Evolutionary conservation across 2,888 invertebrate species (phyloP).

Genomic region (Parnassius glacialis): DNA sequence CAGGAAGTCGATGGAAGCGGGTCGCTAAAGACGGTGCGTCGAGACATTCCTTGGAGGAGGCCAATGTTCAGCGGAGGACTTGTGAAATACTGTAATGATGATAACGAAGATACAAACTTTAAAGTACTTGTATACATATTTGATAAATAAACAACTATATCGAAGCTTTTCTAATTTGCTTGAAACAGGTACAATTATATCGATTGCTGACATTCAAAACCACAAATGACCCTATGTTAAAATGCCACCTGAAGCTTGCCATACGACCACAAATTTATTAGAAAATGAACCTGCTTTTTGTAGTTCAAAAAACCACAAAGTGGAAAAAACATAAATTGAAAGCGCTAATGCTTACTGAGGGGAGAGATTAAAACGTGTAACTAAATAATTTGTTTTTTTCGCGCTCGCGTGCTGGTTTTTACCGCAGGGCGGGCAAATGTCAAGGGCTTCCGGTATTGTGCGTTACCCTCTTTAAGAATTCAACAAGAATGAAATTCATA

Average conservation of each 20-base stretch:
- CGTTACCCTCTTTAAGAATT: constrained; percentile 51
- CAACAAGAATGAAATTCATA: constrained; percentile 31
- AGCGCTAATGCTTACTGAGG: constrained; percentile 35
- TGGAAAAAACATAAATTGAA: constrained; percentile 37
- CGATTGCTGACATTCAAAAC: constrained; percentile 4
- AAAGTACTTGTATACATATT: too few species aligned
- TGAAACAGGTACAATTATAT: too few species aligned
- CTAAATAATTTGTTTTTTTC: constrained; percentile 68
- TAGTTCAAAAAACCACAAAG: constrained; percentile 17
- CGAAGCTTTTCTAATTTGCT: too few species aligned
- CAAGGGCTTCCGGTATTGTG: constrained; percentile 66
- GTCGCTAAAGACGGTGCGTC: too few species aligned
- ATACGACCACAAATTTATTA: constrained; percentile 17
- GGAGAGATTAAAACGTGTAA: constrained; percentile 64
- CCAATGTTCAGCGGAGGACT: too few species aligned
- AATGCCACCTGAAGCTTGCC: constrained; percentile 7
- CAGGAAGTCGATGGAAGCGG: too few species aligned
- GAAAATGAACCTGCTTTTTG: constrained; percentile 13
- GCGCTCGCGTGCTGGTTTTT: constrained; percentile 61
- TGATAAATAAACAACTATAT: too few species aligned
- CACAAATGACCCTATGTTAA: constrained; percentile 10
- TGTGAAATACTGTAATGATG: too few species aligned
- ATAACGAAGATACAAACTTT: too few species aligned
- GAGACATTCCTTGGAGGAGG: too few species aligned
- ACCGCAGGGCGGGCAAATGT: constrained; percentile 56